Conservation (phyloP, 2,797 vertebrate genomes). For the Discoglossus pictus region DNA sequence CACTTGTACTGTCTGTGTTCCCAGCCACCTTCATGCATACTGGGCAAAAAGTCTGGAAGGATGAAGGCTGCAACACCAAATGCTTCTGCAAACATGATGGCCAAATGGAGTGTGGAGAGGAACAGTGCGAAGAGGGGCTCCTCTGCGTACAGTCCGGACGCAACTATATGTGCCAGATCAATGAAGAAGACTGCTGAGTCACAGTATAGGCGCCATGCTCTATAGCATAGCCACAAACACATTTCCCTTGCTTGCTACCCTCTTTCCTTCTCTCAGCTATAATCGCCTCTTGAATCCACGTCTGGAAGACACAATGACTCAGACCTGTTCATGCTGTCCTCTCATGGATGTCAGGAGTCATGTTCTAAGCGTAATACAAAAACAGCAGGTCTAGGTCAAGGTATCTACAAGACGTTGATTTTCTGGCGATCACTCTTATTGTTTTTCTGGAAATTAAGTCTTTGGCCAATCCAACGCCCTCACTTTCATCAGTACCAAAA, state of each 20-base stretch:
- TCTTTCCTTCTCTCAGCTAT: slow-evolving; percentile 6
- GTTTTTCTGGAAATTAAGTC: no score
- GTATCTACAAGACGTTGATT: no score
- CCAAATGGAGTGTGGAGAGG: not conserved
- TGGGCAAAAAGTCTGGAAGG: slow-evolving; percentile 15
- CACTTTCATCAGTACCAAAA: no score
- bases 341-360: no score
- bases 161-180: slow-evolving; percentile 27
- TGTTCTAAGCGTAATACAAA: no score
- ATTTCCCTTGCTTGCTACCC: not conserved
- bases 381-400: no score
- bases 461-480: no score
- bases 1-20: no score
- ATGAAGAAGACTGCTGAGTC: slow-evolving; percentile 32
- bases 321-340: not conserved
- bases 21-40: slow-evolving; percentile 14
- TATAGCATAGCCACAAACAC: not conserved
- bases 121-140: not conserved
- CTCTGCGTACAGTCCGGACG: slow-evolving; percentile 4
- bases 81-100: slow-evolving; percentile 14
- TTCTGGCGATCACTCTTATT: no score
- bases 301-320: not conserved
- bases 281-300: not conserved
- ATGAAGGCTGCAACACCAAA: not conserved
- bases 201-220: not conserved